Evolutionary conservation across 1,140 invertebrate genomes (phyloP).

Genomic region (Zophobas atratus): DNA sequence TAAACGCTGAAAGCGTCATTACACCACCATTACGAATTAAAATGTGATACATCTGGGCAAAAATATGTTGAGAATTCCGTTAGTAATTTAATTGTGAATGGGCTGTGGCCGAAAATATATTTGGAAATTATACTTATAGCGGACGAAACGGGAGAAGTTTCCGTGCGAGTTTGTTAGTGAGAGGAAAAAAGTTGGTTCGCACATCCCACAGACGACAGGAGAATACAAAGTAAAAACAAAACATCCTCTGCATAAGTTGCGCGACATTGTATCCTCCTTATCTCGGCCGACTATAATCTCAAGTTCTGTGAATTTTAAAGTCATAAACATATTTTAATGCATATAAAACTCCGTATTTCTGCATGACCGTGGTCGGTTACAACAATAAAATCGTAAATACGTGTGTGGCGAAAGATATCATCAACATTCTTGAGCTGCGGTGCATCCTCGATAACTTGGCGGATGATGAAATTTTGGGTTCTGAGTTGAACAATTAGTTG

Average conservation of each 20-base stretch:
- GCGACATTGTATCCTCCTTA: constrained; percentile 21
- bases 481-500: no score
- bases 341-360: constrained; percentile 15
- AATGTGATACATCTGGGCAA: neutral
- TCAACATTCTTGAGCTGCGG: no score
- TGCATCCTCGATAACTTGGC: no score
- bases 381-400: constrained; percentile 19
- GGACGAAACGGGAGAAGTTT: neutral
- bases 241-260: neutral
- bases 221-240: constrained; percentile 11
- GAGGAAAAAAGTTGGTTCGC: constrained; percentile 13
- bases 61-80: neutral
- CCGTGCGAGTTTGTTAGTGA: neutral
- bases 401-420: no score
- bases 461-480: no score
- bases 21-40: neutral
- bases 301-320: constrained; percentile 41
- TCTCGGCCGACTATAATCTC: constrained; percentile 15
- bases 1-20: neutral
- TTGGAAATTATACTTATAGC: neutral
- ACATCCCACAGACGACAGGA: neutral
- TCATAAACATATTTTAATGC: constrained; percentile 37
- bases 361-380: constrained; percentile 12
- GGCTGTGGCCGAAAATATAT: no score
- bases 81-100: neutral